These are phyloP conservation scores for Lymantria monacha DNA, from an alignment of 2,888 invertebrate genomes.

Conservation along the genomic window DNA sequence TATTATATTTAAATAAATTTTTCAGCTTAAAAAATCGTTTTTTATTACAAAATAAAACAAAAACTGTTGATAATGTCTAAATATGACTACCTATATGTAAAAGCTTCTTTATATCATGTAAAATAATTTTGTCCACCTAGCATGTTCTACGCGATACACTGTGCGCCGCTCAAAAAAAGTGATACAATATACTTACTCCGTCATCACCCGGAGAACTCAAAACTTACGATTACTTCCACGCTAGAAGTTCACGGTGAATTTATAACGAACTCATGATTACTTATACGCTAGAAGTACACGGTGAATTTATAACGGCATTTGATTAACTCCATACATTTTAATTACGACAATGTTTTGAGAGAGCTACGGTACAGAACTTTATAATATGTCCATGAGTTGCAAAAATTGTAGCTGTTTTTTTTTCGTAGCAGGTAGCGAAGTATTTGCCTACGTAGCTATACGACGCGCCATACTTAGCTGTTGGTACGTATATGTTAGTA, in stretches of 20 bases:
- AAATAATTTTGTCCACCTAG: too few species aligned
- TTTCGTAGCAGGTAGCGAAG: slow-evolving; percentile 41
- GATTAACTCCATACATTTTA: slow-evolving; percentile 40
- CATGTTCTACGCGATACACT: too few species aligned
- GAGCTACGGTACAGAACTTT: slow-evolving; percentile 37
- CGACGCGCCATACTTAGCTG: not conserved
- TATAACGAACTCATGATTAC: slow-evolving; percentile 35
- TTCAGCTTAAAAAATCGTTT: too few species aligned
- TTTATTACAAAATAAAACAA: too few species aligned
- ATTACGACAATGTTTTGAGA: slow-evolving; percentile 28
- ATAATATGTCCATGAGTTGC: slow-evolving; percentile 36
- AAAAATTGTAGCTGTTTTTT: slow-evolving; percentile 41
- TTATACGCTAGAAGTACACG: slow-evolving; percentile 20
- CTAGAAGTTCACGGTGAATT: slow-evolving; percentile 28
- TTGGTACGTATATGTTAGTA: slow-evolving; percentile 7
- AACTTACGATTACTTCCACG: slow-evolving; percentile 6
- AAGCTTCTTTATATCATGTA: too few species aligned
- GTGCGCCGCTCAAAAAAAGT: too few species aligned
- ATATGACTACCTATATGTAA: too few species aligned
- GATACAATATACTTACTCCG: too few species aligned
- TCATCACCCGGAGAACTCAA: too few species aligned
- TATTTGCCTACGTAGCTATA: slow-evolving; percentile 28
- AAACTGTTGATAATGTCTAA: too few species aligned
- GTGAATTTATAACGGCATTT: slow-evolving; percentile 47
- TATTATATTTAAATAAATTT: too few species aligned